Percentiles rank a stretch among this genome's conserved stretches.
Conservation (phyloP, 2,113 vertebrate genomes). For the Gallinago paraguaiae region DNA sequence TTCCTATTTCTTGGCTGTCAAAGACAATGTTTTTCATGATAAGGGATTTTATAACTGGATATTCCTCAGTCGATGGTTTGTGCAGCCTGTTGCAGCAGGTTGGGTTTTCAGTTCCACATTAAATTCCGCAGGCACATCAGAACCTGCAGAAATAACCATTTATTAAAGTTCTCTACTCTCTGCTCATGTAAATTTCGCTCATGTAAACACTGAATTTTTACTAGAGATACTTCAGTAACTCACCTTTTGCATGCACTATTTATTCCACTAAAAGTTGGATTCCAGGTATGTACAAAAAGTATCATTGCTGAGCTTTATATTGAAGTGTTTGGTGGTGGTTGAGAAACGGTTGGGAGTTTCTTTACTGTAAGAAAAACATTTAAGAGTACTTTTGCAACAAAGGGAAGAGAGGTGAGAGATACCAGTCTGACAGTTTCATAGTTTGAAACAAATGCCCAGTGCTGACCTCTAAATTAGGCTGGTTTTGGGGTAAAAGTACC, state of each 20-base stretch:
- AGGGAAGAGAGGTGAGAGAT: not conserved
- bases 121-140: not conserved
- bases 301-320: not conserved
- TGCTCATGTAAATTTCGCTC: not conserved
- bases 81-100: not conserved
- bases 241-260: not conserved
- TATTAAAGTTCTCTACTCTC: not conserved
- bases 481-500: not conserved
- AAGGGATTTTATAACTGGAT: not conserved
- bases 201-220: constrained; percentile 1
- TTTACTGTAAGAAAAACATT: not conserved
- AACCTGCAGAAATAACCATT: not conserved
- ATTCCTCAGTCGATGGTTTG: not conserved
- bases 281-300: not conserved
- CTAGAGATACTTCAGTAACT: not conserved
- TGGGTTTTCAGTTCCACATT: not conserved
- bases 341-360: not conserved
- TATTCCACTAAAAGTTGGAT: not conserved
- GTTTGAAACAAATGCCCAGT: not conserved
- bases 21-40: not conserved
- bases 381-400: not conserved
- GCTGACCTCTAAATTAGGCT: not conserved
- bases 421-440: not conserved
- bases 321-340: constrained; percentile 2
- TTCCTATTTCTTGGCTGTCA: not conserved